Base-by-base conservation (phyloP, 1,140 invertebrate genomes). In the Cylas formicarius region DNA sequence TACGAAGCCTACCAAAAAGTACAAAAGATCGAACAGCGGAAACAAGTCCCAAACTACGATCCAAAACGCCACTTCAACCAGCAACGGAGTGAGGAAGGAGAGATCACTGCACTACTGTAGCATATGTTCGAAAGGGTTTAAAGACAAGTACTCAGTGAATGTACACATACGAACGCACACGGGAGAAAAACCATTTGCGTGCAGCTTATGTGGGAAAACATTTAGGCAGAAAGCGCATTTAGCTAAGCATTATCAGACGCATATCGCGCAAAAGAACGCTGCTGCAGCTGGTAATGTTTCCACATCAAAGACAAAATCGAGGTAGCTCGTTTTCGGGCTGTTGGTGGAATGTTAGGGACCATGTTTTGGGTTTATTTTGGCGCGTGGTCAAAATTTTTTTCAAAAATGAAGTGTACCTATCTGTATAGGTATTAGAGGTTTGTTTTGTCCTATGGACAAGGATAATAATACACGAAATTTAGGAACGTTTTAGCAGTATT, bases 191-290 rank as follows among this genome's bases (percentile, higher is more conserved):
- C 89, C 89, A 0, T 93, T 93, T 61, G 76, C 85, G 5, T 93
- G 89, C 61, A 84, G 83, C 7, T 68, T 90, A 11, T 93, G 90
- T 56, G 86, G 86, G 31, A 92, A 91, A 61, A 89, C 84, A 53
- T 92, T 92, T 69, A 76, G 92, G 11, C 94, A 97, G 67, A 97
- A 97, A 66, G 93, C 92, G 0, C 94, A 97, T 64, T 75, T 97
- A 37, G 93, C 93, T 39, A 97, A 97, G 66, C 93, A 97, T 67
- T 93, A 96, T 65, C 89, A 95, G 67, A 96, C 92, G 13, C 93
- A 97, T 67, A 81, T 87, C 44, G 82, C 84, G 6, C 82, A 86
- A 60, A 84, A 84, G 58, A 81, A 75, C 26, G 63, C 64, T 11
- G 62, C 62, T 14, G 56, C 59, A 10, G 56, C 58, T 32, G 63